Conservation (phyloP, 2,113 vertebrate genomes). For the Panthera leo region DNA sequence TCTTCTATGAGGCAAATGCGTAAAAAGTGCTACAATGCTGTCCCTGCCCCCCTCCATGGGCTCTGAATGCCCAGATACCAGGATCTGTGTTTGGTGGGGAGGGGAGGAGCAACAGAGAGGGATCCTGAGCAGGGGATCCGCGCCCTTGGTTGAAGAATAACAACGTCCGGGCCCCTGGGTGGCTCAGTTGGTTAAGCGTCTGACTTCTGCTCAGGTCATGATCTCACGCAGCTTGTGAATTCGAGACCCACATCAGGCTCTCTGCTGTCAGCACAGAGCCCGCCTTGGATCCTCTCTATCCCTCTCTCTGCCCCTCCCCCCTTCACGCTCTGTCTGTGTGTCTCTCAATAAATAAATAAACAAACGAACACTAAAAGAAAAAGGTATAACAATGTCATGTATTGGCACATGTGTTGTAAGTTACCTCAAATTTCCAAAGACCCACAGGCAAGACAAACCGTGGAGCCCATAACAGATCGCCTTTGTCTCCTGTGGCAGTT, state of each 20-base stretch:
- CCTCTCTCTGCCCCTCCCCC: too few species aligned
- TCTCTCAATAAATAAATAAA: too few species aligned
- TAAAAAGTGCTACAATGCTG: background rate
- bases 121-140: background rate
- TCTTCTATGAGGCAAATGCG: background rate
- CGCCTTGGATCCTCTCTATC: too few species aligned
- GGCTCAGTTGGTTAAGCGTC: too few species aligned
- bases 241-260: too few species aligned
- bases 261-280: too few species aligned
- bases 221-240: too few species aligned
- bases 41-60: too few species aligned
- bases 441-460: background rate
- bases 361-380: too few species aligned
- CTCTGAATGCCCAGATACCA: background rate
- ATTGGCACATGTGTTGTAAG: background rate
- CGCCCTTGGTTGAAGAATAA: background rate
- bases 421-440: background rate
- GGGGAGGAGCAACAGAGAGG: background rate
- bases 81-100: background rate
- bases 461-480: background rate
- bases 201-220: too few species aligned
- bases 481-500: rapidly evolving
- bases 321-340: too few species aligned
- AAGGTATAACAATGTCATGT: background rate
- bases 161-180: too few species aligned